Base-by-base conservation (phyloP, 1,140 invertebrate genomes). In the Epicauta chinensis region DNA sequence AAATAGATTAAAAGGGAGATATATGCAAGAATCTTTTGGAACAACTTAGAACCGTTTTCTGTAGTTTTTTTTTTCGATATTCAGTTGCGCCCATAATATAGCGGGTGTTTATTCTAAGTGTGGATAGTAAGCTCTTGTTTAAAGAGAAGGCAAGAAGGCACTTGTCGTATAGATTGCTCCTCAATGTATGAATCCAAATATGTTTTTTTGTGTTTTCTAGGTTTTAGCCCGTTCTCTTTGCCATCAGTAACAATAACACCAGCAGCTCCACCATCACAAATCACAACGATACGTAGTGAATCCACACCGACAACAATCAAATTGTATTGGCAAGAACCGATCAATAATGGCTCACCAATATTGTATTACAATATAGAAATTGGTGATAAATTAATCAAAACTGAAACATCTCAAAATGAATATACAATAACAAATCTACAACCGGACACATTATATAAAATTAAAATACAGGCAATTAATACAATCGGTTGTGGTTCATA, bases 381-480 rank as follows among this genome's bases (percentile, higher is more conserved):
- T 14, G 61, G 78, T 15, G 85, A 89, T 46, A 73, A 74, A 46
- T 73, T 73, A 3, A 74, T 80, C 59, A 75, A 76, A 16, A 81
- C 79, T 0, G 74, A 78, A 3, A 77, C 74, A 5, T 71, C 77
- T 37, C 67, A 67, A 14, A 71, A 72, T 2, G 75, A 78, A 39
- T 75, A 75, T 42, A 70, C 72, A 1, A 67, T 82, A 5, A 71
- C 73, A 16, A 72, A 73, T 1, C 67, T 82, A 16, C 62, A 63
- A 16, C 76, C 80, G 2, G 78, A 81, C 58, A 78, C 77, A 9
- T 65, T 69, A n/a, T 82, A 82, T 62, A 85, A 83, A 68, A 78
- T 90, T 41, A 77, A 84, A 50, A 79, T 91, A 16, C 86, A 88
- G 68, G 91, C 89, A 32, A 79, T 90, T 4, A 93, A 91, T 70